phyloP scores from a whole-genome alignment of 37 sponge, comb jelly and placozoan genomes.

The Theonella swinhoei region DNA sequence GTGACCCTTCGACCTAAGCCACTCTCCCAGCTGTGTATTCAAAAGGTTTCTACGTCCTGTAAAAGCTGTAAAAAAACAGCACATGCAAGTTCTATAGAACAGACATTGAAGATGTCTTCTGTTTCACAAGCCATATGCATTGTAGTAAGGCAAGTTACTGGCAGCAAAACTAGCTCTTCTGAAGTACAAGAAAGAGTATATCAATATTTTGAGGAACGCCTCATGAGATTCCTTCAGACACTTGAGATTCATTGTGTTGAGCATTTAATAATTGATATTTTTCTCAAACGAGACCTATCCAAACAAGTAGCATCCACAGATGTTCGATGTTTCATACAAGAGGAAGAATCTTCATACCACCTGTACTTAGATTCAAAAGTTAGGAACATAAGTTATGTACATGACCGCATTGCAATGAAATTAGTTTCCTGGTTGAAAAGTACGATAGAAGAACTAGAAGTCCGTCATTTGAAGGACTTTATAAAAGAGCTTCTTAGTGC shows the following conservation, averaged over 20 bases:
- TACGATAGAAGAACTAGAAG: not conserved
- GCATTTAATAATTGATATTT: conserved; percentile 6
- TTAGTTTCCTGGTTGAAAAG: not conserved
- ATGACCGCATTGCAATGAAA: not conserved
- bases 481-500: not conserved
- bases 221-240: not conserved
- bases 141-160: not conserved
- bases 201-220: not conserved
- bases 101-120: not conserved
- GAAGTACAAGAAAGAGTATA: not conserved
- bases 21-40: not conserved
- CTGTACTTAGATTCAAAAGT: not conserved
- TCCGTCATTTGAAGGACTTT: no score
- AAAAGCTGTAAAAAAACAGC: not conserved
- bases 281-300: not conserved
- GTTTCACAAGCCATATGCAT: not conserved
- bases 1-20: not conserved
- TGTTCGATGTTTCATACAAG: not conserved
- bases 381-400: no score
- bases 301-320: not conserved
- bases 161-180: not conserved
- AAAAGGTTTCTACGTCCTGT: not conserved
- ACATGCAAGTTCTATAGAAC: not conserved
- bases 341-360: not conserved
- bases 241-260: conserved; percentile 6